phyloP scores from a whole-genome alignment of 2,797 vertebrate species.

The Gorsachius magnificus region DNA sequence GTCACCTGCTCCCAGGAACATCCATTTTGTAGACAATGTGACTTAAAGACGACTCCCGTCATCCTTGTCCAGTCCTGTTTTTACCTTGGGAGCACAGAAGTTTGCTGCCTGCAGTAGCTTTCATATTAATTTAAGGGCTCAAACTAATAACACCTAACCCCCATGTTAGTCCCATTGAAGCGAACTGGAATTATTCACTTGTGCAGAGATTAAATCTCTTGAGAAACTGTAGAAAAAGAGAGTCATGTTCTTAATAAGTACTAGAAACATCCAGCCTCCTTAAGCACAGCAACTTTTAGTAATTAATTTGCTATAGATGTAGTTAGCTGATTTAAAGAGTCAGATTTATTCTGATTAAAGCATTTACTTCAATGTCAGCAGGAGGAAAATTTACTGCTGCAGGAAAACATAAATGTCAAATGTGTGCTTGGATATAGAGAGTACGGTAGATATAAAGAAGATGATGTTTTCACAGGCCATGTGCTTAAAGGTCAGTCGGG shows the following conservation, averaged over 20 bases:
- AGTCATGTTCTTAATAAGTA: neutral
- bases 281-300: neutral
- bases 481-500: slow-evolving; percentile 31
- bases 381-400: slow-evolving; percentile 41
- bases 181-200: neutral
- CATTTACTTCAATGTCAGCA: slow-evolving; percentile 26
- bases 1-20: neutral
- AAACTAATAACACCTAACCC: neutral
- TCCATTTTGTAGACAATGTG: neutral
- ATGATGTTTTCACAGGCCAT: slow-evolving; percentile 51
- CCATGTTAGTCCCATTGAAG: neutral
- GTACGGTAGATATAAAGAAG: slow-evolving; percentile 49
- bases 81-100: neutral
- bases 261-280: neutral
- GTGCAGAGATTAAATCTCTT: neutral
- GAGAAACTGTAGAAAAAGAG: neutral
- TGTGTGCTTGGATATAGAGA: slow-evolving; percentile 40
- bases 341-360: slow-evolving; percentile 61
- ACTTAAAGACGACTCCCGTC: neutral
- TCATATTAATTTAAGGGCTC: neutral
- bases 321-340: slow-evolving; percentile 49
- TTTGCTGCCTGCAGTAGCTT: neutral
- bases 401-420: slow-evolving; percentile 64
- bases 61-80: neutral
- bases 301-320: slow-evolving; percentile 38